Conservation (phyloP, 2,797 vertebrate species). For the Scomberomorus guttatus region DNA sequence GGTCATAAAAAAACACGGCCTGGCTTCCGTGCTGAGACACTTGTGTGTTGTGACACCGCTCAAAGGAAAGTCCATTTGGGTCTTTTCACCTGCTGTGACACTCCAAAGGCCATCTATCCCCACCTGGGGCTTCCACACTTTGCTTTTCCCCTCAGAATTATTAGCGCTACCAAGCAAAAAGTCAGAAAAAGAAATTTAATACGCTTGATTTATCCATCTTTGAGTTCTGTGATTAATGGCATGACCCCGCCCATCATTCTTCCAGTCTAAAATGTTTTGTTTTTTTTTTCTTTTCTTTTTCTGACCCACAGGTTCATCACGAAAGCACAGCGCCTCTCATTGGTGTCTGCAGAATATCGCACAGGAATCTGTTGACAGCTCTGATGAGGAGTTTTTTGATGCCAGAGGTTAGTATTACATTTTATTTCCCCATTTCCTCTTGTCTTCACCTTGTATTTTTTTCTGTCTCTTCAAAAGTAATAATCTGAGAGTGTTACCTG, state of each 20-base stretch:
- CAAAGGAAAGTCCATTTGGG: constrained; percentile 54
- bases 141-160: constrained; percentile 22
- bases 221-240: constrained; percentile 35
- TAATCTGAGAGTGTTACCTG: background rate
- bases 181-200: constrained; percentile 5
- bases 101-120: constrained; percentile 39
- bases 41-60: constrained; percentile 38
- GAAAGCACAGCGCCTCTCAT: constrained; percentile 87
- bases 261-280: constrained; percentile 16
- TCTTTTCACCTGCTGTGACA: constrained; percentile 50
- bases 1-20: constrained; percentile 42
- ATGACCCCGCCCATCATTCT: background rate
- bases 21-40: constrained; percentile 45
- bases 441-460: background rate
- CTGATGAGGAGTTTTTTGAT: constrained; percentile 98
- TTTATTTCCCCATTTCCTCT: constrained; percentile 23
- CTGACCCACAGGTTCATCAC: constrained; percentile 81
- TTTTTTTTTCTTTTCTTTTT: constrained; percentile 16
- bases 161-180: background rate
- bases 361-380: constrained; percentile 95
- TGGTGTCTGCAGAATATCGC: constrained; percentile 92
- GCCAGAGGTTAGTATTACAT: constrained; percentile 91
- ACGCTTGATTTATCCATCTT: background rate
- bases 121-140: constrained; percentile 21
- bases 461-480: background rate